Conservation (phyloP, 1,140 invertebrate genomes). For the Oncopeltus fasciatus region DNA sequence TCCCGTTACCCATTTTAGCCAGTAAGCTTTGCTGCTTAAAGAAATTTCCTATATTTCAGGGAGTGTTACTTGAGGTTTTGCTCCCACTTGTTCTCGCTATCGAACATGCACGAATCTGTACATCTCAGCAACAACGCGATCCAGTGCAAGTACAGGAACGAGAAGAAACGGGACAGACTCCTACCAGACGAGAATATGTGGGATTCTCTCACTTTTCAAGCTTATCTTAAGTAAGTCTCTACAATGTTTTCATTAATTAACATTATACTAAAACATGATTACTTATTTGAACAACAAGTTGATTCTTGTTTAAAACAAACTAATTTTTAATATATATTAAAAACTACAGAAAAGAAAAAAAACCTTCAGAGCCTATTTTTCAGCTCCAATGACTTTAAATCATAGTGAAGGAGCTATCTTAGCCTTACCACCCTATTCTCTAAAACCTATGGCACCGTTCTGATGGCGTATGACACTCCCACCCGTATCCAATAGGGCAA, state of each 20-base stretch:
- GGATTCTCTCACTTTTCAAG: conserved; percentile 62
- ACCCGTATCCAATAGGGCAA: too few relatives aligned
- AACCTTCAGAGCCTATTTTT: too few relatives aligned
- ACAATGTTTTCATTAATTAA: neutral
- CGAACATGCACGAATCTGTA: conserved; percentile 82
- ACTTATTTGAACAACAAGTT: too few relatives aligned
- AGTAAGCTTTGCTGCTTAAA: neutral
- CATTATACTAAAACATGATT: neutral
- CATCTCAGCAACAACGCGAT: conserved; percentile 89
- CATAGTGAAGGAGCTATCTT: too few relatives aligned
- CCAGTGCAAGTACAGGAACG: conserved; percentile 78
- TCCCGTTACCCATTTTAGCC: too few relatives aligned
- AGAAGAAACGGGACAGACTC: conserved; percentile 48
- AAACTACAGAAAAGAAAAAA: too few relatives aligned
- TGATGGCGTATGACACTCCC: too few relatives aligned
- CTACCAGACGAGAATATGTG: conserved; percentile 62
- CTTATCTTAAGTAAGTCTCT: conserved; percentile 42
- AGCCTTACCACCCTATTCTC: too few relatives aligned
- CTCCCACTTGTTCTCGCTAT: conserved; percentile 74
- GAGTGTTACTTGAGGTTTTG: conserved; percentile 86
- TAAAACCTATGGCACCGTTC: too few relatives aligned
- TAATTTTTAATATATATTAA: too few relatives aligned
- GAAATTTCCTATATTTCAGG: conserved; percentile 31
- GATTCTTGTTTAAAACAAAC: too few relatives aligned
- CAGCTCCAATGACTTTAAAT: too few relatives aligned